Percentiles rank a stretch among this genome's conserved stretches.
Conservation (phyloP, 2,797 vertebrate genomes). For the Valencia hispanica region DNA sequence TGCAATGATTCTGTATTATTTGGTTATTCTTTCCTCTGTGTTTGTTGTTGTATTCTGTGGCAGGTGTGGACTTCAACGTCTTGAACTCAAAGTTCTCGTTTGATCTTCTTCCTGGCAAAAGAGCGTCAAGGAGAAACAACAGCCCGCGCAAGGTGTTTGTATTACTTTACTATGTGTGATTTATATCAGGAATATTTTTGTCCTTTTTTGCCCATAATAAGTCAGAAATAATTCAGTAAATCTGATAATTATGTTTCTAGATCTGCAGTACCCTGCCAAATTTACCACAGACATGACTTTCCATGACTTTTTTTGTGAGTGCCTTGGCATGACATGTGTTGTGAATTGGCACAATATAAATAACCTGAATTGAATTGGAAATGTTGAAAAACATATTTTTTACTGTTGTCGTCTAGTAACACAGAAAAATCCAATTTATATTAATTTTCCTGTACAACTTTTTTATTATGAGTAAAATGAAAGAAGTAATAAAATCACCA, state of each 20-base stretch:
- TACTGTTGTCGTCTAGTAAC: too few relatives aligned
- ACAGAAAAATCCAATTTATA: neutral
- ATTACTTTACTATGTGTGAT: neutral
- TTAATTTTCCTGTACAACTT: neutral
- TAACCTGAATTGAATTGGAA: too few relatives aligned
- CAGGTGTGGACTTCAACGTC: constrained; percentile 88
- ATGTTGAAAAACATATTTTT: neutral
- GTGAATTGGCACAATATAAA: too few relatives aligned
- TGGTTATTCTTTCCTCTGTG: neutral
- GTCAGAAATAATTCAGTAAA: neutral
- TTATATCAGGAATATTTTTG: neutral
- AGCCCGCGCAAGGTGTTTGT: constrained; percentile 86
- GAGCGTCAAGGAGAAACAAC: constrained; percentile 85
- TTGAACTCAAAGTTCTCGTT: constrained; percentile 92
- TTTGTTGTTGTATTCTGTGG: constrained; percentile 3
- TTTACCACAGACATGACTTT: neutral
- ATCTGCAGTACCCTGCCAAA: neutral
- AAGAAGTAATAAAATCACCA: neutral
- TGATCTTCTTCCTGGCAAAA: constrained; percentile 91
- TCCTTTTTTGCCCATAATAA: neutral
- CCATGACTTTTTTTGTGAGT: too few relatives aligned
- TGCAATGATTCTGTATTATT: neutral
- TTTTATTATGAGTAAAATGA: neutral
- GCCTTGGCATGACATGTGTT: too few relatives aligned
- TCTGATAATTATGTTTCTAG: neutral